These are phyloP conservation scores for Temnothorax longispinosus DNA, from an alignment of 1,140 invertebrate species.

Conservation along the genomic window DNA sequence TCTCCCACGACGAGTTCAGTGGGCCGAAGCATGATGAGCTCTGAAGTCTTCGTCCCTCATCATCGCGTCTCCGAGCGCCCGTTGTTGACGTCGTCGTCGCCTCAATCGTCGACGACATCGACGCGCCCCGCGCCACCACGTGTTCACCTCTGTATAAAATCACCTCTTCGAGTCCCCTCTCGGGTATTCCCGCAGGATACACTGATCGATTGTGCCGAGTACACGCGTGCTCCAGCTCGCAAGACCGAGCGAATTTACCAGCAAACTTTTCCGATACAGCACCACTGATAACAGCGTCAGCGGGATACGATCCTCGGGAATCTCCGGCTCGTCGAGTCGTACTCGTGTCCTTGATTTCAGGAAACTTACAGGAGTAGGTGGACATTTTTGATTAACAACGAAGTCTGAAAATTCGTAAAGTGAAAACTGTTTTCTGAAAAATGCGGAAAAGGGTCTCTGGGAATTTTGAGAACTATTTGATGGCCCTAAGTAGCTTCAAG, in stretches of 20 bases:
- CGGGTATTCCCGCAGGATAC: conserved; percentile 48
- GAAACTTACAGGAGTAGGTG: conserved; percentile 24
- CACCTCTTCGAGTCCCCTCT: conserved; percentile 62
- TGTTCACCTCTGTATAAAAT: conserved; percentile 69
- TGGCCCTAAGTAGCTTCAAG: not conserved
- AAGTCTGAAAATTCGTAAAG: conserved; percentile 8
- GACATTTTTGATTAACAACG: conserved; percentile 24
- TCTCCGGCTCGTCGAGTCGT: not conserved
- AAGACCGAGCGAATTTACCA: conserved; percentile 20
- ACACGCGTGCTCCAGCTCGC: not conserved
- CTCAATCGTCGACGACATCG: conserved; percentile 36
- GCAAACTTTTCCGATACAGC: conserved; percentile 17
- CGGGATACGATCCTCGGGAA: conserved; percentile 20
- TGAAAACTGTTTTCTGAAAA: not conserved
- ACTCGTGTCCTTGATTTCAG: conserved; percentile 15
- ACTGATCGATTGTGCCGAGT: conserved; percentile 42
- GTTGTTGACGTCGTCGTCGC: conserved; percentile 19
- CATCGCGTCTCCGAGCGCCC: conserved; percentile 66
- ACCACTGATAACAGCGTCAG: not conserved
- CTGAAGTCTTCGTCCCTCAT: conserved; percentile 86
- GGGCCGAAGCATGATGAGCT: conserved; percentile 99
- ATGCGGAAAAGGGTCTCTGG: not conserved
- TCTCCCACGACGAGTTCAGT: conserved; percentile 98
- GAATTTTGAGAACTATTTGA: not conserved
- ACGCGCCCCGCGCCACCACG: conserved; percentile 66